Base-by-base conservation (phyloP, 2,113 vertebrate genomes). In the Romanogobio albipinnatus region DNA sequence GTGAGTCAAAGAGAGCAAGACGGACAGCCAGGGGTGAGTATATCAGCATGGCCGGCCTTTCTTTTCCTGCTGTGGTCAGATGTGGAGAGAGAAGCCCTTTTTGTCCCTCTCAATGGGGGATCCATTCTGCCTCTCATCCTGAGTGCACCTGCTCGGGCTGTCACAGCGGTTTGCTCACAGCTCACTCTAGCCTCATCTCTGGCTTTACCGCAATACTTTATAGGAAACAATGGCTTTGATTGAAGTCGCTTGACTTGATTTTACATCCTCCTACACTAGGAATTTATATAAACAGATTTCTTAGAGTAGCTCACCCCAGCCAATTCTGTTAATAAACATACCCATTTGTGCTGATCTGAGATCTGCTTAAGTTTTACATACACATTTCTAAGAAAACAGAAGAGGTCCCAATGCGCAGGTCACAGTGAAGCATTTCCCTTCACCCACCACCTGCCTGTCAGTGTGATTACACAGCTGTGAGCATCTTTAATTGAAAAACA, bases 91-190 rank as follows among this genome's bases (percentile, higher is more conserved):
- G 86, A 87, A 85, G 61, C 73, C 79, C 79, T 82, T 84, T 87
- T 87, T 87, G 86, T 87, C 78, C 76, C 43, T 73, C 79, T 86
- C 83, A 77, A 87, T 87, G 81, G 79, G 78, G 66, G 86, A 85
- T 76, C 81, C 77, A 59, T 82, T 86, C 74, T 70, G 74, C 51
- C 71, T 84, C 68, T 82, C 78, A 76, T 62, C 19, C 43, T 29
- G 79, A 71, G 45, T 77, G 75, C 86, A 87, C 86, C 83, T 87
- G 86, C 86, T 87, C 78, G 1, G 17, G 53, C n/a, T 56, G 74
- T 59, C 79, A 81, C 78, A 49, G 61, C 43, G 24, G 43, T 49
- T 66, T 66, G 61, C 78, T 81, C 78, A 81, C 61, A 81, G 78
- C 78, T 81, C 61, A 66, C 78, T 81, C 78, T 39, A 11, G 43